These are phyloP conservation scores for Thera obeliscata DNA, from an alignment of 2,888 invertebrate species.

Conservation along the genomic window DNA sequence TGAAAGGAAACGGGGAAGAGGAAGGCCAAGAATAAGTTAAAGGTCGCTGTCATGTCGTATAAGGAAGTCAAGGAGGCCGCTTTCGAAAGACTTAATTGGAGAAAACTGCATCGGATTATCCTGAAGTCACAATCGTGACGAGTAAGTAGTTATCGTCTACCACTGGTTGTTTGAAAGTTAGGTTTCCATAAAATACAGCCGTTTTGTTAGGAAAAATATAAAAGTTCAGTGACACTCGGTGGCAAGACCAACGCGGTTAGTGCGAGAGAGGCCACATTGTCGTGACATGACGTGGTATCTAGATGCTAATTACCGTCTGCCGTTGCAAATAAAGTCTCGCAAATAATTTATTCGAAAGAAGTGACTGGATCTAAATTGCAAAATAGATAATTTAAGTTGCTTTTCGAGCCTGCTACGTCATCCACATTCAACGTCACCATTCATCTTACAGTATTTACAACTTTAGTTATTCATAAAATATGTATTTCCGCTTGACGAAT, in stretches of 20 bases:
- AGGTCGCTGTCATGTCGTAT: too few relatives aligned
- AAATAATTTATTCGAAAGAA: constrained; percentile 37
- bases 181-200: constrained; percentile 35
- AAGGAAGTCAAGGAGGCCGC: too few relatives aligned
- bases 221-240: constrained; percentile 69
- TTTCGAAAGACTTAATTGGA: too few relatives aligned
- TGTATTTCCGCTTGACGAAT: too few relatives aligned
- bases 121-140: constrained; percentile 19
- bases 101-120: too few relatives aligned
- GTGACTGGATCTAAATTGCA: constrained; percentile 32
- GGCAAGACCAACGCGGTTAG: constrained; percentile 52
- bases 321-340: constrained; percentile 59
- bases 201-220: constrained; percentile 38
- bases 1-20: too few relatives aligned
- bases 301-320: constrained; percentile 76
- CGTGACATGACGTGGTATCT: constrained; percentile 73
- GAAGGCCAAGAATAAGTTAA: too few relatives aligned
- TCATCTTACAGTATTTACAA: too few relatives aligned
- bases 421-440: constrained; percentile 6
- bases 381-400: constrained; percentile 22
- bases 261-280: constrained; percentile 56
- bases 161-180: constrained; percentile 28
- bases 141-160: constrained; percentile 17
- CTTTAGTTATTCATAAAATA: too few relatives aligned
- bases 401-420: constrained; percentile 14